These are phyloP conservation scores for Microctonus brassicae DNA, from an alignment of 2,888 invertebrate species.

Conservation along the genomic window DNA sequence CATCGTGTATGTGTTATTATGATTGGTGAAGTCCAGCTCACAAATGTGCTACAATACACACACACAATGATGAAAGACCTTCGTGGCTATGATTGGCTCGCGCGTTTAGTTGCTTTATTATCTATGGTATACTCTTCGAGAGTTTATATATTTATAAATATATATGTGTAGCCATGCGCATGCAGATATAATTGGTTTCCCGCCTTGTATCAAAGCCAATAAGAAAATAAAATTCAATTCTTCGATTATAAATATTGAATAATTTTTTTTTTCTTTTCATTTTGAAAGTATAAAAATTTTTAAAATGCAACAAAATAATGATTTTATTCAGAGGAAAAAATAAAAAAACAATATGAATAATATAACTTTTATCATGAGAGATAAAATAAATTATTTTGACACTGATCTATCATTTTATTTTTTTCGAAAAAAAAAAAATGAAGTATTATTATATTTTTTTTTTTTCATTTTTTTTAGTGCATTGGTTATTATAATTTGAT, in stretches of 20 bases:
- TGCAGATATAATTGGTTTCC: slow-evolving; percentile 47
- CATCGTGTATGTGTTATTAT: neutral
- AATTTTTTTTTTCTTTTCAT: too few relatives aligned
- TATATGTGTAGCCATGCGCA: slow-evolving; percentile 25
- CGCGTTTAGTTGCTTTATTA: slow-evolving; percentile 32
- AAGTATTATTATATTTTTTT: neutral
- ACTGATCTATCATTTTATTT: neutral
- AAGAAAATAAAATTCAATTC: too few relatives aligned
- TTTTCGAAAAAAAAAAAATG: too few relatives aligned
- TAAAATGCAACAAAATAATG: too few relatives aligned
- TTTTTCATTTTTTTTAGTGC: neutral
- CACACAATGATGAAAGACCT: neutral
- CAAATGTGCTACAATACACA: neutral
- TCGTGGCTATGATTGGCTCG: slow-evolving; percentile 47
- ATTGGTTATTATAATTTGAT: neutral
- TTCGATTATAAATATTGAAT: too few relatives aligned
- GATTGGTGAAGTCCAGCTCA: neutral
- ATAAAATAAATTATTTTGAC: neutral
- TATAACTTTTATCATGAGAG: too few relatives aligned
- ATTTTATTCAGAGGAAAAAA: too few relatives aligned
- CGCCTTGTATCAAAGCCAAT: slow-evolving; percentile 37
- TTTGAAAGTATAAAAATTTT: too few relatives aligned
- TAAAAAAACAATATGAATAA: too few relatives aligned
- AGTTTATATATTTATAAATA: slow-evolving; percentile 42
- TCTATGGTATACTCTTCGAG: slow-evolving; percentile 52